A percentile compares a stretch with the other conserved stretches of the same genome.
Evolutionary conservation across 2,797 vertebrate species (phyloP).

Genomic region (Acestrorhynchus altus): DNA sequence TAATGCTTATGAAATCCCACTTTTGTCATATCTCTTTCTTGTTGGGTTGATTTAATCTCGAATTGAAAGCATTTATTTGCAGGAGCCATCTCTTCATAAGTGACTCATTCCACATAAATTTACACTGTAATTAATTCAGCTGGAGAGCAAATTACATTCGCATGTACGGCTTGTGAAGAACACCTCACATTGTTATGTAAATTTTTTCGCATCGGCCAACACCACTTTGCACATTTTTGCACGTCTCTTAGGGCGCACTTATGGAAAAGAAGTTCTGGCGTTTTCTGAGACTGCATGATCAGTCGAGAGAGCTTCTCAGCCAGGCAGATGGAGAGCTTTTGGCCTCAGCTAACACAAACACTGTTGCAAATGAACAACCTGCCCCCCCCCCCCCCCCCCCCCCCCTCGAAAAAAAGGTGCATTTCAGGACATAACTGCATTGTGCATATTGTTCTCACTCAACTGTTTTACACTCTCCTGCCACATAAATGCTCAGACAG

Average conservation of each 20-base stretch:
- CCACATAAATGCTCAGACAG: slow-evolving; percentile 2
- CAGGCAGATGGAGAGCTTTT: slow-evolving; percentile 22
- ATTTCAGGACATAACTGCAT: slow-evolving; percentile 4
- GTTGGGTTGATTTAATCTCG: slow-evolving; percentile 25
- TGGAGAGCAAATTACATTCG: slow-evolving; percentile 37
- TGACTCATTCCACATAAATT: slow-evolving; percentile 41
- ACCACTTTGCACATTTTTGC: slow-evolving; percentile 13
- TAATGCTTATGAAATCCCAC: slow-evolving; percentile 37
- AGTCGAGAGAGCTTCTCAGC: slow-evolving; percentile 2
- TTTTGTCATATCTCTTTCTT: slow-evolving; percentile 15
- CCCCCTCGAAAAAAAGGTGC: slow-evolving; percentile 43
- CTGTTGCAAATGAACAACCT: slow-evolving; percentile 19
- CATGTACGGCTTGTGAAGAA: slow-evolving; percentile 24
- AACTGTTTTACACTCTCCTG: not conserved
- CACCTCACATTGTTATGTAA: slow-evolving; percentile 26
- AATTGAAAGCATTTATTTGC: slow-evolving; percentile 40
- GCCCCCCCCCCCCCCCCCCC: too few relatives aligned
- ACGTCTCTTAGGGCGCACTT: not conserved
- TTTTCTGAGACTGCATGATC: not conserved
- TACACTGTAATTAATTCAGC: slow-evolving; percentile 41
- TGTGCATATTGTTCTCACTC: not conserved
- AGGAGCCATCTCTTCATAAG: slow-evolving; percentile 36
- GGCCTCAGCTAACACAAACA: slow-evolving; percentile 30
- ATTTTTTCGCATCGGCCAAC: slow-evolving; percentile 18
- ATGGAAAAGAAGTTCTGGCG: not conserved